Conservation (phyloP, 2,888 invertebrate genomes). For the Cylloceria caligata region DNA sequence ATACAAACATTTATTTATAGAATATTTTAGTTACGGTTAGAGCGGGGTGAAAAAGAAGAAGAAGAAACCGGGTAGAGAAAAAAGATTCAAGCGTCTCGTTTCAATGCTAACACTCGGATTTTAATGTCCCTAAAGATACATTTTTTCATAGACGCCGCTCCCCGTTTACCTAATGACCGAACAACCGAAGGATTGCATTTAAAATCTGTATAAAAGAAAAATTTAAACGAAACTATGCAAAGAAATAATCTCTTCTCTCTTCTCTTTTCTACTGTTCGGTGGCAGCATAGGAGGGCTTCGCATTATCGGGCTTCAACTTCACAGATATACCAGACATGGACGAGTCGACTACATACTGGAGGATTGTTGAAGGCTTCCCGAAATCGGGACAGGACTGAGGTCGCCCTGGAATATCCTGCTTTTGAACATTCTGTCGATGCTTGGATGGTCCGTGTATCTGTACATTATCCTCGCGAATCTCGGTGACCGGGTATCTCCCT, state of each 20-base stretch:
- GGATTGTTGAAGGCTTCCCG: conserved; percentile 78
- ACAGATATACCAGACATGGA: neutral
- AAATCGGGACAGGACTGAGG: conserved; percentile 78
- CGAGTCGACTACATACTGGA: conserved; percentile 75
- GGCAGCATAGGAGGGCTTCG: conserved; percentile 43
- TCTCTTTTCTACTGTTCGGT: conserved; percentile 25
- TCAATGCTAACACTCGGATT: too few species aligned
- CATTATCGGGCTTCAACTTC: conserved; percentile 55
- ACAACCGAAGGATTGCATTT: neutral
- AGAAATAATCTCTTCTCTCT: neutral
- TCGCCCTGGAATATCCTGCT: conserved; percentile 81
- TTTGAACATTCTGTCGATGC: conserved; percentile 80
- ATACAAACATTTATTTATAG: too few species aligned
- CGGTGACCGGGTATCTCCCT: neutral
- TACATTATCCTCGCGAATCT: conserved; percentile 70
- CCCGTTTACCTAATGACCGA: neutral
- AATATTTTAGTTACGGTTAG: too few species aligned
- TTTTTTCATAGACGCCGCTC: neutral
- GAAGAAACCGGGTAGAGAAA: too few species aligned
- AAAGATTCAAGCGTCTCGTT: too few species aligned
- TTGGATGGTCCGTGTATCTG: conserved; percentile 74
- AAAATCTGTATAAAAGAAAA: conserved; percentile 27
- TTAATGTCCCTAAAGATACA: too few species aligned
- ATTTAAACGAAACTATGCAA: neutral
- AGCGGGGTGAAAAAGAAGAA: too few species aligned